A percentile compares a stretch with the other conserved stretches of the same genome.
Conservation (phyloP, 2,888 invertebrate species). For the Spialia ferax region DNA sequence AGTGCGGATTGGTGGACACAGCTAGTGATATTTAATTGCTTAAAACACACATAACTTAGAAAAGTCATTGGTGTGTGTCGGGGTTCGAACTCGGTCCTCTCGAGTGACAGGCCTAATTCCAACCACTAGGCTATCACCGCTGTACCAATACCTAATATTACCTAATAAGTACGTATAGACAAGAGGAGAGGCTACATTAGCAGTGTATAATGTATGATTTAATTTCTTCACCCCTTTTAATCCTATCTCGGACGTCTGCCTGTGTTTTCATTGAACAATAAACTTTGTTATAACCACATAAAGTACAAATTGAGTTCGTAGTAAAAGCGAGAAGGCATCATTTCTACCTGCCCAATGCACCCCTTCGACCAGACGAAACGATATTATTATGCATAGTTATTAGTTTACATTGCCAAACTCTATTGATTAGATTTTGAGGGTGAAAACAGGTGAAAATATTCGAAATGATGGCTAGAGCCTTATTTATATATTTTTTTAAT, state of each 20-base stretch:
- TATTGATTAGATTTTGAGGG: slow-evolving; percentile 26
- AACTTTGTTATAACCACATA: slow-evolving; percentile 13
- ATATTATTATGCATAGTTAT: slow-evolving; percentile 34
- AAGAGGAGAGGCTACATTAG: slow-evolving; percentile 24
- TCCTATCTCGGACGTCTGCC: slow-evolving; percentile 35
- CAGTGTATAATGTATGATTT: slow-evolving; percentile 19
- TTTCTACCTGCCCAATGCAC: slow-evolving; percentile 37
- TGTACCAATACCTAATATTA: too few relatives aligned
- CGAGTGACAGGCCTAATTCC: too few relatives aligned
- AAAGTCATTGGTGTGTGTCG: too few relatives aligned
- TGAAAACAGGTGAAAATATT: slow-evolving; percentile 6
- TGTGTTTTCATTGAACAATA: neutral
- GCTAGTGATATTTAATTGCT: too few relatives aligned
- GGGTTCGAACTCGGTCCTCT: too few relatives aligned
- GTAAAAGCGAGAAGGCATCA: slow-evolving; percentile 22
- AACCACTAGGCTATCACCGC: too few relatives aligned
- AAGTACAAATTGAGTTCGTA: slow-evolving; percentile 14
- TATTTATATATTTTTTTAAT: too few relatives aligned
- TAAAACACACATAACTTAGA: too few relatives aligned
- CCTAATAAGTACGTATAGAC: too few relatives aligned
- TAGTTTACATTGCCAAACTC: slow-evolving; percentile 30
- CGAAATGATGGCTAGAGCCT: neutral
- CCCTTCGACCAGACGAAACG: slow-evolving; percentile 31
- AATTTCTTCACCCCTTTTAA: slow-evolving; percentile 35
- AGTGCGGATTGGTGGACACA: too few relatives aligned